Evolutionary conservation across 2,797 vertebrate species (phyloP).

Genomic region (Betta splendens): DNA sequence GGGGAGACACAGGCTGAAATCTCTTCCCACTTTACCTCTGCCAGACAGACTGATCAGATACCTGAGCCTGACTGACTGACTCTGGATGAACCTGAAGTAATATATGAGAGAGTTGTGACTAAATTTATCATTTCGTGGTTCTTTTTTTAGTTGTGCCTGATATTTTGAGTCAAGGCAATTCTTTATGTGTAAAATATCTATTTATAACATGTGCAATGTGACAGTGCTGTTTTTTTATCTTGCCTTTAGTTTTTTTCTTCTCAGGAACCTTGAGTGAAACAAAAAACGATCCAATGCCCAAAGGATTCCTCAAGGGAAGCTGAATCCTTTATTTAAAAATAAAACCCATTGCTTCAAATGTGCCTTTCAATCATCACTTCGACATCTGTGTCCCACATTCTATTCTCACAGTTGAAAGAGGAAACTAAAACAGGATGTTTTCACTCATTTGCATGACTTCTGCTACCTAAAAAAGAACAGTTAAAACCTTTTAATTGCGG

Average conservation of each 20-base stretch:
- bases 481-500: slow-evolving; percentile 54
- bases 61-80: slow-evolving; percentile 68
- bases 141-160: slow-evolving; percentile 49
- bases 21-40: slow-evolving; percentile 85
- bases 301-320: slow-evolving; percentile 52
- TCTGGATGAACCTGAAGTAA: slow-evolving; percentile 32
- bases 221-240: slow-evolving; percentile 52
- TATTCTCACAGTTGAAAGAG: slow-evolving; percentile 60
- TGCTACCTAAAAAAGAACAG: slow-evolving; percentile 39
- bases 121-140: slow-evolving; percentile 47
- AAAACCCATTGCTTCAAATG: slow-evolving; percentile 62
- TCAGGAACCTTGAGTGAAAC: slow-evolving; percentile 17
- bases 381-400: slow-evolving; percentile 51
- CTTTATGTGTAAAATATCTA: slow-evolving; percentile 58
- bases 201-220: slow-evolving; percentile 59
- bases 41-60: slow-evolving; percentile 88
- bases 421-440: slow-evolving; percentile 62
- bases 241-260: slow-evolving; percentile 28
- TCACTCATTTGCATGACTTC: slow-evolving; percentile 55
- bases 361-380: slow-evolving; percentile 61
- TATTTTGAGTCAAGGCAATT: slow-evolving; percentile 33
- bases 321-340: slow-evolving; percentile 78
- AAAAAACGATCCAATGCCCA: slow-evolving; percentile 54
- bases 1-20: slow-evolving; percentile 83
- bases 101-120: slow-evolving; percentile 36